Conservation (phyloP, 2,888 invertebrate species). For the Dynastes hyllus region DNA sequence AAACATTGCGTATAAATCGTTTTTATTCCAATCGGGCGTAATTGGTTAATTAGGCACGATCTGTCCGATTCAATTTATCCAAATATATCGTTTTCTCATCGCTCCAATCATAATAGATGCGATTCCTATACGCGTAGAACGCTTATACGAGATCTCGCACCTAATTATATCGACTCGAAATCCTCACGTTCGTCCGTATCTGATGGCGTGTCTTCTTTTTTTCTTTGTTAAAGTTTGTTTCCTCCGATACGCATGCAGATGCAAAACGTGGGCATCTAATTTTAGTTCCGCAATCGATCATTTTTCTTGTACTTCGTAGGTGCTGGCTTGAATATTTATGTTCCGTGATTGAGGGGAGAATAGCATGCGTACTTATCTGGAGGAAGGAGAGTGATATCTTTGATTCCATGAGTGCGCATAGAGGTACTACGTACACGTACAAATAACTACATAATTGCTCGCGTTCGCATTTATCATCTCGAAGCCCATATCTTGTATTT, state of each 20-base stretch:
- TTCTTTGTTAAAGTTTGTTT: neutral
- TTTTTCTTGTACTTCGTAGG: conserved; percentile 6
- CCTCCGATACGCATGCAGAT: conserved; percentile 2
- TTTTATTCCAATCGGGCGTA: neutral
- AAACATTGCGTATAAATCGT: too few species aligned
- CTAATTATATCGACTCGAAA: conserved; percentile 14
- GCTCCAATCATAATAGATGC: neutral
- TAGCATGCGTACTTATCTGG: neutral
- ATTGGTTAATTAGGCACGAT: conserved; percentile 14
- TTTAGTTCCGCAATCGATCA: conserved; percentile 1
- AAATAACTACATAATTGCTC: neutral
- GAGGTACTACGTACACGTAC: neutral
- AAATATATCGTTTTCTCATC: conserved; percentile 13
- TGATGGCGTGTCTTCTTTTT: neutral
- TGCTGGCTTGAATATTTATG: conserved; percentile 15
- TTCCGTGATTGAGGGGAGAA: conserved; percentile 4
- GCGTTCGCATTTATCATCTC: neutral
- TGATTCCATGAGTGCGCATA: neutral
- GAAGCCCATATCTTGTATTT: neutral
- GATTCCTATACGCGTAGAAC: neutral
- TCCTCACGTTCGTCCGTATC: conserved; percentile 9
- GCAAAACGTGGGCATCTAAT: conserved; percentile 12
- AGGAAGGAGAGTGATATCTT: conserved; percentile 8
- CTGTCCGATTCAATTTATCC: conserved; percentile 8
- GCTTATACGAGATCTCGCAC: conserved; percentile 2